Percentiles rank a stretch among this genome's conserved stretches.
These are phyloP conservation scores for Protodeltote pygarga DNA, from an alignment of 2,888 invertebrate genomes.

Conservation along the genomic window DNA sequence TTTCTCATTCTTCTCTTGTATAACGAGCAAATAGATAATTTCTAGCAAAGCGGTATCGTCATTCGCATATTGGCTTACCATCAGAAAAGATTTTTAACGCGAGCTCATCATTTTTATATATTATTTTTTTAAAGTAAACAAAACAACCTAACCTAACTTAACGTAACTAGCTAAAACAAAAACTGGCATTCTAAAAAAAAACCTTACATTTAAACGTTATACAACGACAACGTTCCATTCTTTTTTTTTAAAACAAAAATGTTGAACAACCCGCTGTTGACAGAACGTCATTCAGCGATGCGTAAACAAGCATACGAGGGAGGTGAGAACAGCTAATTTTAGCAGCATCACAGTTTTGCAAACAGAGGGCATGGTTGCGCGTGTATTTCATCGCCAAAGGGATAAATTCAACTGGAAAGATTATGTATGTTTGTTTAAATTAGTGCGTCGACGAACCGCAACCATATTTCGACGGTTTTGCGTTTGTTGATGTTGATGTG, in stretches of 20 bases:
- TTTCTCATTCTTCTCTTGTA: no score
- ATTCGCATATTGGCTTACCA: no score
- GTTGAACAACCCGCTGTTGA: constrained; percentile 25
- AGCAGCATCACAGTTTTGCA: constrained; percentile 55
- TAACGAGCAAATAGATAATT: background rate
- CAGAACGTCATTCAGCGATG: constrained; percentile 35
- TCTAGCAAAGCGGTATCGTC: no score
- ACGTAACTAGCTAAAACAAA: no score
- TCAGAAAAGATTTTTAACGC: no score
- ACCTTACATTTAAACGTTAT: no score
- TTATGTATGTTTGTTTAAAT: constrained; percentile 52
- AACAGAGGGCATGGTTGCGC: constrained; percentile 52
- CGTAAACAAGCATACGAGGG: constrained; percentile 46
- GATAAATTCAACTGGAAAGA: constrained; percentile 54
- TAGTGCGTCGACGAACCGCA: constrained; percentile 44
- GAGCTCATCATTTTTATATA: no score
- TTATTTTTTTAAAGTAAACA: no score
- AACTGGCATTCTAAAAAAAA: no score
- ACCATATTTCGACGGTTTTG: constrained; percentile 41
- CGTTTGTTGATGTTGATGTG: constrained; percentile 2
- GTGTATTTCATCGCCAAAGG: constrained; percentile 49
- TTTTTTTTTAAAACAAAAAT: no score
- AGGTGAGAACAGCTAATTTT: constrained; percentile 55
- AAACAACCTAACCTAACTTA: no score
- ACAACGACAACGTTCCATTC: no score